Percentiles rank a stretch among this genome's conserved stretches.
phyloP scores from a whole-genome alignment of 1,140 invertebrate species.

The Muscidifurax raptorellus region DNA sequence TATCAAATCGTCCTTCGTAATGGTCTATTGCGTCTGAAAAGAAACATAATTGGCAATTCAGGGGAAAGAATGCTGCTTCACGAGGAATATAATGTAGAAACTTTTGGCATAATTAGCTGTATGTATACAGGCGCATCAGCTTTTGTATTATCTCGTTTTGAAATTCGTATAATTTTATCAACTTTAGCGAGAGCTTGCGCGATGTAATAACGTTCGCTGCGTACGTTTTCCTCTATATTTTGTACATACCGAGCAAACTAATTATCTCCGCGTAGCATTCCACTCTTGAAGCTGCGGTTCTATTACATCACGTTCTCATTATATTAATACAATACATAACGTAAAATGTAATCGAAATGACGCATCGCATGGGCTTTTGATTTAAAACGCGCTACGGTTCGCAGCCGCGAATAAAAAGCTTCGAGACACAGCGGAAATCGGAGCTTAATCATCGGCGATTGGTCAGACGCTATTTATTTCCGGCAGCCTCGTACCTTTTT shows the following conservation, averaged over 20 bases:
- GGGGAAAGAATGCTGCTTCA: too few relatives aligned
- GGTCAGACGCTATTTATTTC: slow-evolving; percentile 9
- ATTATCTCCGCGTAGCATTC: background rate
- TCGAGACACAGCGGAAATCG: slow-evolving; percentile 16
- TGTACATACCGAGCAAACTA: background rate
- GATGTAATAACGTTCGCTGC: background rate
- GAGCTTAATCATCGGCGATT: slow-evolving; percentile 9
- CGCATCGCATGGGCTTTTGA: too few relatives aligned
- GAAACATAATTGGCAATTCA: too few relatives aligned
- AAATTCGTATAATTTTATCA: background rate
- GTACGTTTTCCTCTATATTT: background rate
- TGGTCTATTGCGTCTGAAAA: too few relatives aligned
- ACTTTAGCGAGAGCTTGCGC: background rate
- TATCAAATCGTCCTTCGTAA: too few relatives aligned
- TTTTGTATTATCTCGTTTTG: too few relatives aligned
- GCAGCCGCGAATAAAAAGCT: background rate
- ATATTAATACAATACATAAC: background rate
- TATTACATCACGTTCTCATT: background rate
- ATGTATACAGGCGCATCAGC: background rate
- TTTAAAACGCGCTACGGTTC: too few relatives aligned
- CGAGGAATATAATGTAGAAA: background rate
- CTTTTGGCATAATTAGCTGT: background rate
- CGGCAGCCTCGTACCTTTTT: background rate
- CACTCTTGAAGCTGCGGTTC: background rate
- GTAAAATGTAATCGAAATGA: too few relatives aligned